phyloP scores from a whole-genome alignment of 2,888 invertebrate species.

The Iselma pallidipennis region DNA sequence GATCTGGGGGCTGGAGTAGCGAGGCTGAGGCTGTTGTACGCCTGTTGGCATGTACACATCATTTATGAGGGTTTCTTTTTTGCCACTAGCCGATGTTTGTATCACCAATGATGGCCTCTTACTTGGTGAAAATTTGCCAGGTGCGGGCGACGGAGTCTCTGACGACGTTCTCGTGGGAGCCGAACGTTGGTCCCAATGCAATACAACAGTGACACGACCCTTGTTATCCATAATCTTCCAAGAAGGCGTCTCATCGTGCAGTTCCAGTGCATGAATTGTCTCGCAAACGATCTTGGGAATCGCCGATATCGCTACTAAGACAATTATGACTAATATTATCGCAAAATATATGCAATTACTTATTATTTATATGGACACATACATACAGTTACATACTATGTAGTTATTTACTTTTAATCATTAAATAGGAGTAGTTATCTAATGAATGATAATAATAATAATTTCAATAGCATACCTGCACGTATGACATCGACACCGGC shows the following conservation, averaged over 20 bases:
- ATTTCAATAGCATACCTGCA: constrained; percentile 74
- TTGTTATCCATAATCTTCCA: constrained; percentile 99
- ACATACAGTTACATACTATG: too few species aligned
- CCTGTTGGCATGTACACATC: constrained; percentile 57
- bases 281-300: constrained; percentile 97
- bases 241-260: constrained; percentile 95
- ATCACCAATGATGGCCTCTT: constrained; percentile 74
- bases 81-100: constrained; percentile 72
- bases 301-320: constrained; percentile 82
- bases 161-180: constrained; percentile 55
- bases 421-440: too few species aligned
- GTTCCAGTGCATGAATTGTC: constrained; percentile 92
- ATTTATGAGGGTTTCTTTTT: constrained; percentile 66
- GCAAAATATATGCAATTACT: neutral
- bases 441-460: too few species aligned
- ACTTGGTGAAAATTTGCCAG: constrained; percentile 62
- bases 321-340: neutral
- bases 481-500: constrained; percentile 93
- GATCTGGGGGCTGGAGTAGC: constrained; percentile 76
- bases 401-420: too few species aligned
- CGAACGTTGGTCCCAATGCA: constrained; percentile 94
- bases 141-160: constrained; percentile 59
- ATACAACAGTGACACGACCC: constrained; percentile 93
- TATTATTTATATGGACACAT: too few species aligned
- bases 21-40: constrained; percentile 32